These are phyloP conservation scores for Halocynthia roretzi DNA, from an alignment of 23 tunicate genomes.

Conservation along the genomic window DNA sequence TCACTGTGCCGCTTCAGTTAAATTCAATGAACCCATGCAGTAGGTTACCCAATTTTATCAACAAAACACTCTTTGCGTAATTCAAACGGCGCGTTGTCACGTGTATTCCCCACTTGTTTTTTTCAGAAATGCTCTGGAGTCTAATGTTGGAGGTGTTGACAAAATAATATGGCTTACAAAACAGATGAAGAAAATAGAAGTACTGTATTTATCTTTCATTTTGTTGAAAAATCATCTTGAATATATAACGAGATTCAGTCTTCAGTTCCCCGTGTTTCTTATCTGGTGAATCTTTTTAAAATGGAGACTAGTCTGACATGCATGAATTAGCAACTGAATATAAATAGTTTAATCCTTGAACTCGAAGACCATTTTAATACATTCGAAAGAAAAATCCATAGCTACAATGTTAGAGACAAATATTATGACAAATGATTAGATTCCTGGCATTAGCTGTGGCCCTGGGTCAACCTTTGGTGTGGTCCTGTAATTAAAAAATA, in stretches of 20 bases:
- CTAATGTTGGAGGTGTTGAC: slow-evolving; percentile 14
- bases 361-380: background rate
- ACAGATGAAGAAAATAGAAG: slow-evolving; percentile 16
- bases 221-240: background rate
- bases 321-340: background rate
- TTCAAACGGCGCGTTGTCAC: too few species aligned
- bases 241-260: too few species aligned
- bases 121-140: slow-evolving; percentile 16
- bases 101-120: background rate
- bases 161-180: slow-evolving; percentile 5
- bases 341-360: background rate
- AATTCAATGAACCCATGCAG: slow-evolving; percentile 17
- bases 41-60: background rate
- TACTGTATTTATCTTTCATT: background rate
- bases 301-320: background rate
- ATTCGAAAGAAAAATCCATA: too few species aligned
- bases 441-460: too few species aligned
- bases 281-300: too few species aligned
- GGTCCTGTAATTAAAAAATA: too few species aligned
- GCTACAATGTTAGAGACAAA: too few species aligned
- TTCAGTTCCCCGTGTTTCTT: too few species aligned
- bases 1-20: slow-evolving; percentile 26
- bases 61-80: too few species aligned
- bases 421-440: too few species aligned
- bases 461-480: too few species aligned